Evolutionary conservation across 2,113 vertebrate genomes (phyloP).

Genomic region (Phrynosoma platyrhinos): DNA sequence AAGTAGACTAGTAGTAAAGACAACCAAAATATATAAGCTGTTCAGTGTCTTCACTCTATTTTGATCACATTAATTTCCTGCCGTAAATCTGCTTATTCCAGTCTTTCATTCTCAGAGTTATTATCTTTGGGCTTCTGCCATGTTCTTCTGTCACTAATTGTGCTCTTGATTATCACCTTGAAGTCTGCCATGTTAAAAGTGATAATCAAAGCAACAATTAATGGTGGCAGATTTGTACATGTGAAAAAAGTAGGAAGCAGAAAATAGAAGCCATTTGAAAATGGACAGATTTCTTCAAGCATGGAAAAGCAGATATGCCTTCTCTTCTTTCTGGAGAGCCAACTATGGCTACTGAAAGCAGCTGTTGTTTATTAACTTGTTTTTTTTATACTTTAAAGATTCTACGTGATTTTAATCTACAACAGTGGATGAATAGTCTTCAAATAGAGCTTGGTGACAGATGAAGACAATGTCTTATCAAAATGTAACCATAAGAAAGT

Average conservation of each 20-base stretch:
- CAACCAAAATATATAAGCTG: background rate
- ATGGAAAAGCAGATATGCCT: background rate
- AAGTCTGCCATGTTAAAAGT: conserved; percentile 24
- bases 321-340: background rate
- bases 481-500: background rate
- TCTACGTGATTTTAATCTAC: background rate
- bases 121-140: background rate
- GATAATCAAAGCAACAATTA: conserved; percentile 26
- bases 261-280: conserved; percentile 14
- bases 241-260: background rate
- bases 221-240: conserved; percentile 1
- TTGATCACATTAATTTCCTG: background rate
- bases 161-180: conserved; percentile 29
- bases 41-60: background rate
- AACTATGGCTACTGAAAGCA: background rate
- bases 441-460: background rate
- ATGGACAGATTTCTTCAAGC: background rate
- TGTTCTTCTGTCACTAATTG: conserved; percentile 1
- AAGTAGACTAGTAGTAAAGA: background rate
- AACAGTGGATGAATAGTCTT: background rate
- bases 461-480: background rate
- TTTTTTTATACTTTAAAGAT: background rate
- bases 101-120: background rate
- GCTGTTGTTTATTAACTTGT: background rate
- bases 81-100: background rate